phyloP scores from a whole-genome alignment of 1,140 invertebrate species.

The Battus philenor region DNA sequence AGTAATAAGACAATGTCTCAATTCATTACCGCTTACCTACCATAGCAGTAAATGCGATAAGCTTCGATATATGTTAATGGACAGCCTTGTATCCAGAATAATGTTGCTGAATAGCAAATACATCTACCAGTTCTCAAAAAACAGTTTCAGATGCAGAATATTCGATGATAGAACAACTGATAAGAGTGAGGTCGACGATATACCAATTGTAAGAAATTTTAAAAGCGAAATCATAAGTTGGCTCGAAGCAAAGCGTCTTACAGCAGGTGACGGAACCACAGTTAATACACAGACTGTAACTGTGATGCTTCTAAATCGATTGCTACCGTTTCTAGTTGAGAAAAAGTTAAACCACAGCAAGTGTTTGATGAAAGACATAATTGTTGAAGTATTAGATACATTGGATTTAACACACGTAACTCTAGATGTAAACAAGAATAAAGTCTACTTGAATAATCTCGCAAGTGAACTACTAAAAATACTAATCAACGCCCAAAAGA shows the following conservation, averaged over 20 bases:
- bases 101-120: slow-evolving; percentile 12
- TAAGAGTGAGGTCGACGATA: slow-evolving; percentile 1
- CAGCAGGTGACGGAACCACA: neutral
- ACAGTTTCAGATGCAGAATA: neutral
- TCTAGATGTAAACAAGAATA: neutral
- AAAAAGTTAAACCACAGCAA: neutral
- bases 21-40: slow-evolving; percentile 4
- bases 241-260: slow-evolving; percentile 1
- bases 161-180: neutral
- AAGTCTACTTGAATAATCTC: slow-evolving; percentile 3
- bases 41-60: slow-evolving; percentile 10
- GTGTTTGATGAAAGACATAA: slow-evolving; percentile 4
- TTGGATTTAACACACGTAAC: neutral
- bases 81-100: slow-evolving; percentile 7
- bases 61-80: slow-evolving; percentile 2
- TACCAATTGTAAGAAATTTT: neutral
- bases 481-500: too few relatives aligned
- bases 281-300: slow-evolving; percentile 2
- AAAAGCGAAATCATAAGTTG: slow-evolving; percentile 6
- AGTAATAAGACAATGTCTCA: neutral
- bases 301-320: slow-evolving; percentile 5
- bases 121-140: neutral
- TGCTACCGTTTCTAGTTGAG: slow-evolving; percentile 3
- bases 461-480: slow-evolving; percentile 5
- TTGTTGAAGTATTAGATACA: slow-evolving; percentile 3